phyloP scores from a whole-genome alignment of 2,888 invertebrate genomes.

The Ophion slaviceki region DNA sequence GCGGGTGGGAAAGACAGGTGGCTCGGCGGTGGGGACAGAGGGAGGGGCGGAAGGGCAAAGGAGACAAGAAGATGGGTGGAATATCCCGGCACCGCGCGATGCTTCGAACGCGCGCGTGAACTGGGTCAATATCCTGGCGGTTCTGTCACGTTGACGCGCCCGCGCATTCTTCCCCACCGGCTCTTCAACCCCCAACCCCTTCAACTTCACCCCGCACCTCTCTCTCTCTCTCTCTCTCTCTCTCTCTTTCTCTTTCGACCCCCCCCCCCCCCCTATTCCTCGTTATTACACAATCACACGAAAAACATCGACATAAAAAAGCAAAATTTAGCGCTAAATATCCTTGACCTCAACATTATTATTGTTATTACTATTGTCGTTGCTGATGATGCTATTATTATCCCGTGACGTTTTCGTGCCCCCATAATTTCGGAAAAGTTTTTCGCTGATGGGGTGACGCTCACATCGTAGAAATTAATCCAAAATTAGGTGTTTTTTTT shows the following conservation, averaged over 20 bases:
- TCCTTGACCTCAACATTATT: not conserved
- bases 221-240: not conserved
- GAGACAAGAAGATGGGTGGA: constrained; percentile 34
- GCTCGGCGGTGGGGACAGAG: not conserved
- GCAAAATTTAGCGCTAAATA: constrained; percentile 15
- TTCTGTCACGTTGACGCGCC: constrained; percentile 69
- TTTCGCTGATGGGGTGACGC: not conserved
- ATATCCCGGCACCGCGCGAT: constrained; percentile 59
- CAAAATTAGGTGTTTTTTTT: no score
- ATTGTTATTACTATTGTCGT: no score
- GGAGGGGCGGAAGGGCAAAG: constrained; percentile 4
- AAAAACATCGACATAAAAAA: not conserved
- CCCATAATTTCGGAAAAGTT: not conserved
- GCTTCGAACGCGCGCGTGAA: constrained; percentile 69
- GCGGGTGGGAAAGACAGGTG: not conserved
- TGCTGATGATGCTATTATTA: no score
- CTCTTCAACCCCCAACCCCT: constrained; percentile 11
- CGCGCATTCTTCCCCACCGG: constrained; percentile 47
- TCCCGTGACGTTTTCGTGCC: not conserved
- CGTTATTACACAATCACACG: not conserved
- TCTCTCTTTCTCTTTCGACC: not conserved
- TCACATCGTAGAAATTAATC: no score
- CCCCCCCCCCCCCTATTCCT: not conserved
- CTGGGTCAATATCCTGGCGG: constrained; percentile 75
- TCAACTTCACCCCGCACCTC: not conserved